Base-by-base conservation (phyloP, 2,797 vertebrate species). In the Dicrostonyx torquatus region DNA sequence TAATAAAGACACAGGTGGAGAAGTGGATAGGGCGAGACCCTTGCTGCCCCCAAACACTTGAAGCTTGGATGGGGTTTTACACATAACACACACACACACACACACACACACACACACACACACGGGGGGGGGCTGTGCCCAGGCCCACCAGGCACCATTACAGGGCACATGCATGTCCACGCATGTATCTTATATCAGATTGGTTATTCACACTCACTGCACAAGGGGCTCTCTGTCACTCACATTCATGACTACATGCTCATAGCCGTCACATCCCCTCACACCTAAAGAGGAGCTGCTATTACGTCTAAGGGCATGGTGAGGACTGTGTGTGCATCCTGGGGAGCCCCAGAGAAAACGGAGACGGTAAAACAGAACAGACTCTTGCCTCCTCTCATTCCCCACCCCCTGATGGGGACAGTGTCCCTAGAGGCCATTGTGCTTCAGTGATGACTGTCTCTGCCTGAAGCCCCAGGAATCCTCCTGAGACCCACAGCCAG, bases 301-400 rank as follows among this genome's bases (percentile, higher is more conserved):
- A 26, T 34, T 50, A 1, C 26, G 12, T 6, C 18, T 17, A 2
- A 10, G 55, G 73, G 34, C 6, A 13, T 5, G 5, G 55, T 8
- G 3, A 14, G 26, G 45, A 34, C 2, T 14, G 55, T 24, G 9
- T 22, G 22, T 12, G n/a, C 8, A 20, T 64, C 43, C n/a, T 31
- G 0, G 0, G 48, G n/a, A 11, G 9, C 4, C 22, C 22, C 6
- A 24, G 6, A 43, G 0, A 20, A 43, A 43, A 53, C 0, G 1
- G 15, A 43, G 73, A 79, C 11, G 2, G 14, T 6, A 53, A 78
- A 53, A 53, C 37, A 4, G 3, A 22, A 0, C 18, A 15, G 53
- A 1, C 40, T 55, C 29, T 76, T 6, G 40, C 34, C 75, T 6
- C 1, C 22, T 40, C 22, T 37, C 24, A n/a, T 12, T 40, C 24